Conservation (phyloP, 2,797 vertebrate species). For the Pipistrellus pipistrellus region DNA sequence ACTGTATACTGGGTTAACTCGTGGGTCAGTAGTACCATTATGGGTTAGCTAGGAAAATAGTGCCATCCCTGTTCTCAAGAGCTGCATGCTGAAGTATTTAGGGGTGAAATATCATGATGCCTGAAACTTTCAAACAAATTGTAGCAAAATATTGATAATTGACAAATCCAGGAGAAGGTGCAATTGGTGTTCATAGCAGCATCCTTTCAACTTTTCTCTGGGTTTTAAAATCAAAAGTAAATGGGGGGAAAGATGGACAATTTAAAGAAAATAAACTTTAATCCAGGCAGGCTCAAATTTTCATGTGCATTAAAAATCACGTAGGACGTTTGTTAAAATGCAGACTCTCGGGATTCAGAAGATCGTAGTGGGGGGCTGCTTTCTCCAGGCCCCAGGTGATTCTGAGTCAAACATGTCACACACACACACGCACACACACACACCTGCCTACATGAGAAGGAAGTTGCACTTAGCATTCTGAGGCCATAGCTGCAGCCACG, state of each 20-base stretch:
- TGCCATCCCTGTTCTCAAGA: not conserved
- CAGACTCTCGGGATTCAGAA: not conserved
- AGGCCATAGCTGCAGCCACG: not conserved
- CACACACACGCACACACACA: not conserved
- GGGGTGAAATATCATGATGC: not conserved
- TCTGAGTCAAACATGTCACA: not conserved
- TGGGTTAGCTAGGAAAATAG: not conserved
- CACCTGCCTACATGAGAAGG: not conserved
- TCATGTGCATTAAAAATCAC: not conserved
- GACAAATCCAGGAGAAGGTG: not conserved
- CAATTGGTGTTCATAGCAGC: not conserved
- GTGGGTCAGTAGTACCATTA: not conserved
- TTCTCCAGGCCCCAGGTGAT: not conserved
- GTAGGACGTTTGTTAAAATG: not conserved
- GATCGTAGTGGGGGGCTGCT: not conserved
- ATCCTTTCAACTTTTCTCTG: slow-evolving; percentile 2
- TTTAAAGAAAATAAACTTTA: not conserved
- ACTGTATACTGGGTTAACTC: not conserved
- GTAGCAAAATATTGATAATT: slow-evolving; percentile 1
- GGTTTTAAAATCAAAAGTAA: slow-evolving; percentile 32
- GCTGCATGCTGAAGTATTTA: not conserved
- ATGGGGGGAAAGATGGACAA: not conserved
- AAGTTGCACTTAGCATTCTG: not conserved
- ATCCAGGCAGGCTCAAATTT: not conserved
- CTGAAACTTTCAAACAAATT: slow-evolving; percentile 37